Percentiles rank a stretch among this genome's conserved stretches.
These are phyloP conservation scores for Sebastes itinus DNA, from an alignment of 2,797 vertebrate species.

Conservation along the genomic window DNA sequence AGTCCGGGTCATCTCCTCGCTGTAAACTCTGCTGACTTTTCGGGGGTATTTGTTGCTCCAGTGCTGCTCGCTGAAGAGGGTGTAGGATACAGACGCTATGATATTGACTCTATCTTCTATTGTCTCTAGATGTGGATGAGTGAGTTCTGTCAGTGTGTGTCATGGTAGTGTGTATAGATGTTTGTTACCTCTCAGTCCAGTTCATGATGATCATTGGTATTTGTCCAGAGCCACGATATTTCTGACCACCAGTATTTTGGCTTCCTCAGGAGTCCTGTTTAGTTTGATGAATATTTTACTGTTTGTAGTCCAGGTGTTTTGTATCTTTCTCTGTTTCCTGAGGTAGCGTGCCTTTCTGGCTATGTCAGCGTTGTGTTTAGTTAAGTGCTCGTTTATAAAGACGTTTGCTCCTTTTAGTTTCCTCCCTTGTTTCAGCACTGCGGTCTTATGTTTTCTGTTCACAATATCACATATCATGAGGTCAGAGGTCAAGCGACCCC, in stretches of 20 bases:
- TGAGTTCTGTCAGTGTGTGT: not conserved
- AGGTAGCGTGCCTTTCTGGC: not conserved
- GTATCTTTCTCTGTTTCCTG: not conserved
- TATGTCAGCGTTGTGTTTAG: not conserved
- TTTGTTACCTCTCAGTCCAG: not conserved
- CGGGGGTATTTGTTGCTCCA: too few species aligned
- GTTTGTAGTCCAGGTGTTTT: not conserved
- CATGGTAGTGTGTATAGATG: not conserved
- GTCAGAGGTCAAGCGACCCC: too few species aligned
- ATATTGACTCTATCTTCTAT: not conserved
- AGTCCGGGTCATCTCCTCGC: too few species aligned
- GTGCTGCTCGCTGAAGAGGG: too few species aligned
- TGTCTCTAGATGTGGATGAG: not conserved
- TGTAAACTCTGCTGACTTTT: too few species aligned
- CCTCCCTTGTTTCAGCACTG: not conserved
- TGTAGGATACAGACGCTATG: too few species aligned
- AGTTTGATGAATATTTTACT: not conserved
- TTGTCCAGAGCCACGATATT: not conserved
- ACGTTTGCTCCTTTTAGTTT: not conserved
- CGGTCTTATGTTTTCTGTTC: not conserved
- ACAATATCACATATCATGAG: not conserved
- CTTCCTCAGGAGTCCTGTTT: not conserved
- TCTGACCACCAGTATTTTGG: not conserved
- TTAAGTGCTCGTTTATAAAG: not conserved
- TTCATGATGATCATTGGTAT: not conserved